Percentiles rank a stretch among this genome's conserved stretches.
phyloP scores from a whole-genome alignment of 2,888 invertebrate species.

The Orthosia incerta region DNA sequence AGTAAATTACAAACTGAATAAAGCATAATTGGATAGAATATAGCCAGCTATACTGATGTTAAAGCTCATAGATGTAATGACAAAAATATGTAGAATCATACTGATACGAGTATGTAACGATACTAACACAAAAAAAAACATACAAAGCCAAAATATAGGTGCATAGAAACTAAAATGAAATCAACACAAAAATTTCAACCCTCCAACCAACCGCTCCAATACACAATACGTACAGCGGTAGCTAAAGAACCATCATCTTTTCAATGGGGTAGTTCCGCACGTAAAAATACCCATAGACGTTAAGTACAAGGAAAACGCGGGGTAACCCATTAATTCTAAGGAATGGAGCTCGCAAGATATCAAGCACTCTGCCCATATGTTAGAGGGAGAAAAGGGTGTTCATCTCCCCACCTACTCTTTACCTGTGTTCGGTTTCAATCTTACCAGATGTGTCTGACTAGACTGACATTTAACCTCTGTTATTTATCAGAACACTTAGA shows the following conservation, averaged over 20 bases:
- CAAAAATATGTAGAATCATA: no score
- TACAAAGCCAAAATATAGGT: not conserved
- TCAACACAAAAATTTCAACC: not conserved
- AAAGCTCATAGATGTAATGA: no score
- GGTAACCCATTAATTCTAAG: conserved; percentile 42
- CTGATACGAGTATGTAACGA: no score
- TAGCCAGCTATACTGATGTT: not conserved
- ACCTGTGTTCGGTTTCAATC: not conserved
- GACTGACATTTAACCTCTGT: not conserved
- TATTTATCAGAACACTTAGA: not conserved
- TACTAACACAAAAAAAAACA: not conserved
- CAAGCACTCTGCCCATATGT: conserved; percentile 17
- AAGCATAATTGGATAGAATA: not conserved
- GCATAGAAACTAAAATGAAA: not conserved
- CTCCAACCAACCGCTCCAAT: not conserved
- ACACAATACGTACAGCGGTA: conserved; percentile 15
- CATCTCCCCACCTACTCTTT: conserved; percentile 5
- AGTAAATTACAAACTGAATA: not conserved
- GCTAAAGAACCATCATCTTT: conserved; percentile 45
- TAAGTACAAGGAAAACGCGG: conserved; percentile 57
- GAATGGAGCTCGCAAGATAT: conserved; percentile 27
- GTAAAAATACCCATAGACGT: conserved; percentile 49
- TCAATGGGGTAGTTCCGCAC: conserved; percentile 48
- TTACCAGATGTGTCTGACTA: conserved; percentile 3
- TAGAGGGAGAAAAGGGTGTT: conserved; percentile 20